Percentiles rank a stretch among this genome's conserved stretches.
These are phyloP conservation scores for Pteruthius melanotis DNA, from an alignment of 2,113 vertebrate species.

Conservation along the genomic window DNA sequence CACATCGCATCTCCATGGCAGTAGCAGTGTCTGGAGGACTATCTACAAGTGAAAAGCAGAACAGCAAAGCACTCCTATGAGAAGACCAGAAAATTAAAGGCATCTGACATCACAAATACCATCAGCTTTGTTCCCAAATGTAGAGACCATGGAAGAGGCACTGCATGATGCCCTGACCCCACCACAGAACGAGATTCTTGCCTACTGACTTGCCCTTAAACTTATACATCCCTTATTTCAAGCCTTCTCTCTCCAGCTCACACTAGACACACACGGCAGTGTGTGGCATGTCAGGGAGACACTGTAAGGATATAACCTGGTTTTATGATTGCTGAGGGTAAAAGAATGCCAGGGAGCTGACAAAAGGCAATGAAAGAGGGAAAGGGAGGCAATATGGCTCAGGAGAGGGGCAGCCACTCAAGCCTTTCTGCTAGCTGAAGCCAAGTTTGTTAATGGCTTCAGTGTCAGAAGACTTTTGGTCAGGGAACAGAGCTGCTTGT, in stretches of 20 bases:
- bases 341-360: background rate
- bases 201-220: background rate
- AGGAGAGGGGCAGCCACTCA: background rate
- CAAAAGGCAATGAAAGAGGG: background rate
- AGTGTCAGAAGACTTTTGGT: background rate
- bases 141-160: background rate
- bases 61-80: background rate
- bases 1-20: conserved; percentile 76
- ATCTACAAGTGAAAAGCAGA: conserved; percentile 47
- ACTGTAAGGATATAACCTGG: background rate
- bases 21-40: conserved; percentile 34
- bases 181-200: background rate
- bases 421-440: background rate
- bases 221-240: background rate
- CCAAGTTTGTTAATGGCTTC: background rate
- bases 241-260: background rate
- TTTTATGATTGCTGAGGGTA: background rate
- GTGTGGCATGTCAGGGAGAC: background rate
- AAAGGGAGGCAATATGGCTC: background rate
- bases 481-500: background rate
- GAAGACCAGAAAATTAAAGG: background rate
- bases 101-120: background rate
- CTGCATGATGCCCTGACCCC: background rate
- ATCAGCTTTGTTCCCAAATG: background rate
- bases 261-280: background rate